A percentile compares a stretch with the other conserved stretches of the same genome.
Conservation (phyloP, 2,113 vertebrate genomes). For the Chlorodrepanis virens region DNA sequence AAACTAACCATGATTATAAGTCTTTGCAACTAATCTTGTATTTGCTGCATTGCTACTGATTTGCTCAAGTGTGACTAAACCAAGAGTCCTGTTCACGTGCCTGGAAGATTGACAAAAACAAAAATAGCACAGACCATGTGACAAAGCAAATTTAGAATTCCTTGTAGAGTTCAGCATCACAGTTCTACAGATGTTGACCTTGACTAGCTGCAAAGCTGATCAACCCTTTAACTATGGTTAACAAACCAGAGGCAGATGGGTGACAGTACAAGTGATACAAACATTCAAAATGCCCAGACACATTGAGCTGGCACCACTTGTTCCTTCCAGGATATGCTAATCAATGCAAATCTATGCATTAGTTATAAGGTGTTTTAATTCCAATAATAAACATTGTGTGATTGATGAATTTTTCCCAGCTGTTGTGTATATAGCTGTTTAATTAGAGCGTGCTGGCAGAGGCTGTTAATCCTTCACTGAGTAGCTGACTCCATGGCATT, state of each 20-base stretch:
- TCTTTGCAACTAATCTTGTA: background rate
- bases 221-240: background rate
- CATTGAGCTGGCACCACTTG: background rate
- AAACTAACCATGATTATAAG: background rate
- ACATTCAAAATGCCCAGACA: background rate
- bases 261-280: background rate
- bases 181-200: background rate
- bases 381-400: constrained; percentile 64
- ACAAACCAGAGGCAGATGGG: background rate
- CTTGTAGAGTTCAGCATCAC: background rate
- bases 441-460: constrained; percentile 54
- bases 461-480: constrained; percentile 16
- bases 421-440: constrained; percentile 59
- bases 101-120: background rate
- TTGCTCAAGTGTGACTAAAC: background rate
- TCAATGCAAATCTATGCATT: constrained; percentile 62
- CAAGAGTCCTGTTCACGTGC: background rate
- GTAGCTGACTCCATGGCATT: background rate
- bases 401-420: constrained; percentile 67
- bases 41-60: background rate
- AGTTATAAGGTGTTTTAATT: constrained; percentile 59
- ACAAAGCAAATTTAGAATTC: background rate
- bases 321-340: constrained; percentile 26
- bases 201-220: background rate
- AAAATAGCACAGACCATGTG: accelerated